These are phyloP conservation scores for Phyllotis vaccarum DNA, from an alignment of 2,797 vertebrate species.

Conservation along the genomic window DNA sequence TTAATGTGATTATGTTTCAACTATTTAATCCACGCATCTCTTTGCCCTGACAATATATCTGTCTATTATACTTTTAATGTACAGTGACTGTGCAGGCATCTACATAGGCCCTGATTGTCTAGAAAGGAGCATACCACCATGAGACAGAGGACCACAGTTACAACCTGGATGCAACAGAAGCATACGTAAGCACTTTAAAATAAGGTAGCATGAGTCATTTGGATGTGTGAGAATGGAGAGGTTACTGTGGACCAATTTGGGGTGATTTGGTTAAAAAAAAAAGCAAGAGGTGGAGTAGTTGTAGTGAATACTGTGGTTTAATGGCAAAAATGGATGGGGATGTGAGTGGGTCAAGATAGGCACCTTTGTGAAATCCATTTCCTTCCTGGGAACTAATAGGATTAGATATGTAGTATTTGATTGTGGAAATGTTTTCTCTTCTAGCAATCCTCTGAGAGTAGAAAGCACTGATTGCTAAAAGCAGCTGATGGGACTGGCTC, in stretches of 20 bases:
- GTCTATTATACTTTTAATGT: background rate
- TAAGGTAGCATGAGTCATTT: background rate
- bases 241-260: background rate
- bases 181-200: background rate
- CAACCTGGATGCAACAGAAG: background rate
- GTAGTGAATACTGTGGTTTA: background rate
- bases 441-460: conserved; percentile 2
- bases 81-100: background rate
- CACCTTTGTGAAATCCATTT: background rate
- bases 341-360: too few species aligned
- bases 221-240: background rate
- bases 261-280: background rate
- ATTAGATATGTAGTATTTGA: conserved; percentile 13
- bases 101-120: background rate
- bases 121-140: background rate
- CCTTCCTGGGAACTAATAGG: background rate
- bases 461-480: conserved; percentile 27
- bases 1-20: background rate
- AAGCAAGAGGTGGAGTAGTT: background rate
- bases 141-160: background rate
- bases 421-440: conserved; percentile 6
- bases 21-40: background rate
- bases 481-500: background rate
- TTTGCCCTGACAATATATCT: background rate
- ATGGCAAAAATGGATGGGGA: too few species aligned